Base-by-base conservation (phyloP, 2,888 invertebrate genomes). In the Strigamia crassipes region DNA sequence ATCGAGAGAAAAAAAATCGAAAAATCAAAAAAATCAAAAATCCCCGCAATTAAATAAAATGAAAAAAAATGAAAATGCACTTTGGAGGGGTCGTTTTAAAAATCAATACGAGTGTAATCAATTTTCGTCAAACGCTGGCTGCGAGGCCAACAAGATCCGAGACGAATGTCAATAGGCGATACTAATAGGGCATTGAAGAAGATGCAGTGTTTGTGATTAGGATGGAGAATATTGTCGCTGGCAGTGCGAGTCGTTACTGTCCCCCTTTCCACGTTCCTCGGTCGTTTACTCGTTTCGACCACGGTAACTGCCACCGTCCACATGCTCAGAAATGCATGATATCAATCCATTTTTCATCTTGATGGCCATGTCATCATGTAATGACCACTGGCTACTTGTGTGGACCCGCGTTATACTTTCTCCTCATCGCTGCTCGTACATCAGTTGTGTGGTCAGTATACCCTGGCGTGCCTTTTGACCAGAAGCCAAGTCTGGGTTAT, bases 311-410 rank as follows among this genome's bases (percentile, higher is more conserved):
- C 56, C 56, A 56, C 21, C 56, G 56, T 56, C 56, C 56, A 56
- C 56, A 56, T 56, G 56, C 56, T 56, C 56, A 56, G 56, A 56
- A 56, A 56, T 56, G 56, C 56, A 56, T 56, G 56, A 56, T 56
- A 56, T 18, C 56, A 56, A 56, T 56, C 56, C 56, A 56, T 56
- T 56, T 56, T 56, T 56, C 56, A 56, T 56, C 56, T 56, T 56
- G 56, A 56, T 56, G 56, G 56, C 56, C 56, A 18, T 56, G 56
- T 56, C 56, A 56, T 56, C 56, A 56, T 56, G 56, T 56, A 56
- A 56, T 56, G 56, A 56, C 56, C 56, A 56, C 3, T 56, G 56
- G 56, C 56, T 56, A 56, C 56, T 56, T 56, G 56, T 18, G 18
- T 8, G 56, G n/a, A 56, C 56, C 56, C 56, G 18, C 56, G 56